Conservation (phyloP, 2,797 vertebrate species). For the Labeo calbasu region DNA sequence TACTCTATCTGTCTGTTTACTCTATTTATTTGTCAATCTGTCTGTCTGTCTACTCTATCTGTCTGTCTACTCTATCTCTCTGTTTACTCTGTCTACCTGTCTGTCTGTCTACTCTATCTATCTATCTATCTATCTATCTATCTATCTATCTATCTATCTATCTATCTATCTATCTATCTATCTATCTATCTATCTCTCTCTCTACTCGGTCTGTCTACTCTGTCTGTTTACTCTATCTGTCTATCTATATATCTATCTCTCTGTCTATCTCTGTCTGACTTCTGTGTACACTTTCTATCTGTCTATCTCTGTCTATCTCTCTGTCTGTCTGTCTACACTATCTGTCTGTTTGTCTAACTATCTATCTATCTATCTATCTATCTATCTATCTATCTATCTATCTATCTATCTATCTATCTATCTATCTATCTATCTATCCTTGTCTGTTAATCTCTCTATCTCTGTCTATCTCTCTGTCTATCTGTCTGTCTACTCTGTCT, state of each 20-base stretch:
- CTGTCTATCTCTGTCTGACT: neutral
- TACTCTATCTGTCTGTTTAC: neutral
- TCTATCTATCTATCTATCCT: neutral
- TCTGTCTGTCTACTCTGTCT: neutral
- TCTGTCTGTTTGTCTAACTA: neutral
- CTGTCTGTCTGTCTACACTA: neutral
- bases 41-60: neutral
- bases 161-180: fast-evolving
- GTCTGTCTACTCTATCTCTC: neutral
- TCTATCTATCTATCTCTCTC: neutral
- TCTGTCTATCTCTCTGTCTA: too few relatives aligned
- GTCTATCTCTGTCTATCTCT: fast-evolving
- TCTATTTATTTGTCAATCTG: neutral
- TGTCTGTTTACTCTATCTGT: neutral
- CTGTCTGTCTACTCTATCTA: neutral
- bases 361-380: neutral
- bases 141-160: too few relatives aligned
- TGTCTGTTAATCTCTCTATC: too few relatives aligned
- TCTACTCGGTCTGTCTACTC: neutral
- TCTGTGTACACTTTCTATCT: too few relatives aligned
- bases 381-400: neutral
- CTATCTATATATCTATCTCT: neutral
- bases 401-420: neutral
- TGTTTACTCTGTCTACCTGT: neutral
- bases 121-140: neutral